A percentile compares a stretch with the other conserved stretches of the same genome.
These are phyloP conservation scores for Cephalopachus bancanus DNA, from an alignment of 2,797 vertebrate species.

Conservation along the genomic window DNA sequence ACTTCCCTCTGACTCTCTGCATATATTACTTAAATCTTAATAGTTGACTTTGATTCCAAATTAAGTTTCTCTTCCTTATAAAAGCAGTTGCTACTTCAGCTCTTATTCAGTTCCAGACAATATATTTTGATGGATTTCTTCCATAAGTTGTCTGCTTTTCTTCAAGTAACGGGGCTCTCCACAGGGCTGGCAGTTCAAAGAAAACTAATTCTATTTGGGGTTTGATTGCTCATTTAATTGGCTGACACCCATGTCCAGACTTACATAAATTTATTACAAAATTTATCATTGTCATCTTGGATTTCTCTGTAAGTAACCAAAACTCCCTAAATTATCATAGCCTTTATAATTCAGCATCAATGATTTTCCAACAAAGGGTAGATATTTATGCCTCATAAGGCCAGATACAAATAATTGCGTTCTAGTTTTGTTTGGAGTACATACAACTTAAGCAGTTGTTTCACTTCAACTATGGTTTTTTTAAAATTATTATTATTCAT, in stretches of 20 bases:
- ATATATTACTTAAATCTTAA: conserved; percentile 67
- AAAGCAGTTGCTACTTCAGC: conserved; percentile 63
- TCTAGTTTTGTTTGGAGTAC: neutral
- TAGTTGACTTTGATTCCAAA: conserved; percentile 11
- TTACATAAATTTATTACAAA: conserved; percentile 74
- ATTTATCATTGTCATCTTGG: conserved; percentile 75
- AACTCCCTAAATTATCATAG: conserved; percentile 62
- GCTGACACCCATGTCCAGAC: conserved; percentile 48
- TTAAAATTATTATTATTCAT: neutral
- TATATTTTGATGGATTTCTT: conserved; percentile 72
- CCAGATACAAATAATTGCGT: conserved; percentile 12
- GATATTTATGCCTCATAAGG: neutral
- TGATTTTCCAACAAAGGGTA: neutral
- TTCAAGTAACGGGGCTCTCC: conserved; percentile 59
- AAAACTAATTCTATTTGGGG: conserved; percentile 71
- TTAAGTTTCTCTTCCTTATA: conserved; percentile 43
- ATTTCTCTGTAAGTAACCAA: conserved; percentile 57
- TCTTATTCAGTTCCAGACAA: conserved; percentile 74
- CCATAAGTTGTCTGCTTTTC: conserved; percentile 50
- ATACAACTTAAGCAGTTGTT: neutral
- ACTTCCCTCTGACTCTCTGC: neutral
- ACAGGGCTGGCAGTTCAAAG: conserved; percentile 67
- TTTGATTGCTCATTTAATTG: conserved; percentile 74
- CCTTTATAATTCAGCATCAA: neutral
- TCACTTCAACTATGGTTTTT: neutral